Evolutionary conservation across 2,888 invertebrate genomes (phyloP).

Genomic region (Noctua pronuba): DNA sequence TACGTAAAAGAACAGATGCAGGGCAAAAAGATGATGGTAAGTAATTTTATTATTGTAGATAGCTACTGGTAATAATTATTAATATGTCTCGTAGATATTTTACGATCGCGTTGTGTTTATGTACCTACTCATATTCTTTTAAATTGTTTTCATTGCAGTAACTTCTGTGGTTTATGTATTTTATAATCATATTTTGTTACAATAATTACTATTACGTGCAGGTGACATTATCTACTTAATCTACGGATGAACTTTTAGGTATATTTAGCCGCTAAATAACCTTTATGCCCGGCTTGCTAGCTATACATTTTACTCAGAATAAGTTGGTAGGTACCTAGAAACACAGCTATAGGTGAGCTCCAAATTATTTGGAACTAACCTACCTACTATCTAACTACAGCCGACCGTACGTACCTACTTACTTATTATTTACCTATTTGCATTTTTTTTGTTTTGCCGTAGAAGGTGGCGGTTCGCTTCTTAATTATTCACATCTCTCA

Average conservation of each 20-base stretch:
- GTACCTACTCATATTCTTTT: conserved; percentile 34
- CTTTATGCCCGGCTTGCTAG: conserved; percentile 45
- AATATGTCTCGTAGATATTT: conserved; percentile 43
- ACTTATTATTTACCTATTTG: conserved; percentile 44
- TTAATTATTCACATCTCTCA: conserved; percentile 44
- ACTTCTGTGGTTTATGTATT: conserved; percentile 42
- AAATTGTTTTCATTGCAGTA: conserved; percentile 34
- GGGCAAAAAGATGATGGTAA: conserved; percentile 42
- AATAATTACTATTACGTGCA: conserved; percentile 38
- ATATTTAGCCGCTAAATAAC: conserved; percentile 35
- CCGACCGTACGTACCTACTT: conserved; percentile 36
- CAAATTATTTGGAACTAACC: conserved; percentile 36
- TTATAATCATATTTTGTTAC: conserved; percentile 34
- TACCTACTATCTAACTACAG: conserved; percentile 36
- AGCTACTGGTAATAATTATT: conserved; percentile 40
- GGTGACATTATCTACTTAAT: conserved; percentile 42
- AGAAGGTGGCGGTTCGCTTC: conserved; percentile 42
- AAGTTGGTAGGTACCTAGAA: conserved; percentile 42
- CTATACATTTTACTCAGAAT: conserved; percentile 35
- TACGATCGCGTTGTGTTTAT: conserved; percentile 42
- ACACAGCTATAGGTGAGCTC: conserved; percentile 26
- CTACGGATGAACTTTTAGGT: conserved; percentile 42
- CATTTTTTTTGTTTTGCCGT: conserved; percentile 44
- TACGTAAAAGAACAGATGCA: conserved; percentile 43
- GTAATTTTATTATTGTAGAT: conserved; percentile 44